A percentile compares a stretch with the other conserved stretches of the same genome.
Evolutionary conservation across 2,797 vertebrate genomes (phyloP).

Genomic region (Mus spretus): DNA sequence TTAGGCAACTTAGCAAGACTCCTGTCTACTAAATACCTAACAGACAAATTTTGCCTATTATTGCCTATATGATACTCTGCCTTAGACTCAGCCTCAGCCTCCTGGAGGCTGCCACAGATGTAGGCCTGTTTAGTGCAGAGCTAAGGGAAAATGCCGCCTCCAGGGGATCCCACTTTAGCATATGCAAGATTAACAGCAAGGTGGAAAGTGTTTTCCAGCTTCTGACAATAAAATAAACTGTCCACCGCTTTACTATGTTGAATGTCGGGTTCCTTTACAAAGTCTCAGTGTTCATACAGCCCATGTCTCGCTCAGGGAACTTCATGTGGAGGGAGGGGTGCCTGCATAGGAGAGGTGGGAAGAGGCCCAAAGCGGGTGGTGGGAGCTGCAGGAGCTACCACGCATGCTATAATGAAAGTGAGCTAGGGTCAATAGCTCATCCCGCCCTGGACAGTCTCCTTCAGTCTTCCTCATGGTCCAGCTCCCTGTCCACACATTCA

Average conservation of each 20-base stretch:
- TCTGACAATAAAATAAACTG: slow-evolving; percentile 54
- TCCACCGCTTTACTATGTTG: slow-evolving; percentile 20
- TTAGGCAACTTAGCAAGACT: neutral
- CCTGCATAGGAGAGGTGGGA: slow-evolving; percentile 6
- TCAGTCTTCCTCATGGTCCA: neutral
- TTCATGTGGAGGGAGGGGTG: slow-evolving; percentile 36
- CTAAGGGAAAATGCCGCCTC: slow-evolving; percentile 25
- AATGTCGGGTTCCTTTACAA: slow-evolving; percentile 45
- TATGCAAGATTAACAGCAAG: slow-evolving; percentile 8
- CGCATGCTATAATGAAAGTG: neutral
- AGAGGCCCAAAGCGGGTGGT: neutral
- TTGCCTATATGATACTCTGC: slow-evolving; percentile 28
- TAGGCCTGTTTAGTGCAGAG: neutral
- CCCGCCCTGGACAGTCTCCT: neutral
- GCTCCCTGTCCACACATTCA: too few species aligned
- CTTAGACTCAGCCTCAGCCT: neutral
- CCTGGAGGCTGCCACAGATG: neutral
- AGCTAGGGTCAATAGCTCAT: neutral
- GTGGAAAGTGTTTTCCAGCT: slow-evolving; percentile 28
- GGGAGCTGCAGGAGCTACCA: neutral
- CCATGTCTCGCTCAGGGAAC: neutral
- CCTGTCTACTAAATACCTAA: slow-evolving; percentile 23
- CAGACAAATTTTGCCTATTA: neutral
- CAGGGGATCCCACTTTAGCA: neutral
- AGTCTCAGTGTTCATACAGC: neutral